Percentiles rank a stretch among this genome's conserved stretches.
phyloP scores from a whole-genome alignment of 1,140 invertebrate genomes.

The Trichonephila clavata region DNA sequence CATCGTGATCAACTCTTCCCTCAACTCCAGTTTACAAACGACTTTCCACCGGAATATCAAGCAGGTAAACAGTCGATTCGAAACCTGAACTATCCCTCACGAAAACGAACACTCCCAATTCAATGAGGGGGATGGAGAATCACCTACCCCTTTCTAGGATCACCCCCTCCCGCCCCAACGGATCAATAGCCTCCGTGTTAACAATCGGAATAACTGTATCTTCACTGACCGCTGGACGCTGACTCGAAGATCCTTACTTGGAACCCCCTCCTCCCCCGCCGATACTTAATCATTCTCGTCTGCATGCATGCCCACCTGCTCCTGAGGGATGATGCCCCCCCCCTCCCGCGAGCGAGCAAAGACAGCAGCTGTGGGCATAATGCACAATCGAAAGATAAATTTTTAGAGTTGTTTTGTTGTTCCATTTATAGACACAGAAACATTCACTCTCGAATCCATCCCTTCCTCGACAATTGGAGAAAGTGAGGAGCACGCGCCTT shows the following conservation, averaged over 20 bases:
- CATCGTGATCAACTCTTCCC: no score
- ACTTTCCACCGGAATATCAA: not conserved
- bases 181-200: conserved; percentile 34
- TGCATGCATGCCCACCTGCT: not conserved
- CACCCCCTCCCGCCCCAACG: not conserved
- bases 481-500: not conserved
- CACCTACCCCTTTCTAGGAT: not conserved
- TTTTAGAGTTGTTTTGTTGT: conserved; percentile 5
- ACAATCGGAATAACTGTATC: conserved; percentile 38
- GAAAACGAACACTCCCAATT: conserved; percentile 12
- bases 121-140: not conserved
- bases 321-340: not conserved
- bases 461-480: not conserved
- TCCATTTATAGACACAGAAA: not conserved
- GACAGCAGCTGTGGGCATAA: not conserved
- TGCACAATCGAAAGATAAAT: not conserved
- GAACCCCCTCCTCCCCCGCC: not conserved
- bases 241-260: not conserved
- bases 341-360: not conserved
- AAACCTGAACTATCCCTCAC: not conserved
- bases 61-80: not conserved
- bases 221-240: conserved; percentile 18
- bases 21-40: no score
- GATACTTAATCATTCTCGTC: not conserved
- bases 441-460: not conserved